These are phyloP conservation scores for Eunapius fragilis DNA, from an alignment of 37 sponge, comb jelly and placozoan species.

Conservation along the genomic window DNA sequence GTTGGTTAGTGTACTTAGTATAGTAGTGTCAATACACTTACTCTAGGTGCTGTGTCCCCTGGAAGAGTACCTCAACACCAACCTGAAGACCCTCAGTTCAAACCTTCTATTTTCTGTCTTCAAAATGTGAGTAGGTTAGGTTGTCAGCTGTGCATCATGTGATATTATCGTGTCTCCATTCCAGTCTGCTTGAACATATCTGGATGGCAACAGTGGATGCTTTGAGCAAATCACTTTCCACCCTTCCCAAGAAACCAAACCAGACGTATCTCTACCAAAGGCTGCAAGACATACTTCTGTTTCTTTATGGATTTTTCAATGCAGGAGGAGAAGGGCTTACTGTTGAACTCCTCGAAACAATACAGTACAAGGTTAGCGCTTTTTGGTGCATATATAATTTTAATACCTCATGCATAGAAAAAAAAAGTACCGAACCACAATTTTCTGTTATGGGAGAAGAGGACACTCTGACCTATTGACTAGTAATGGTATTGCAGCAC, in stretches of 20 bases:
- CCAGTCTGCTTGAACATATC: conserved; percentile 33
- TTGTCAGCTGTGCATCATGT: not conserved
- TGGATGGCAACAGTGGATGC: conserved; percentile 26
- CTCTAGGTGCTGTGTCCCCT: conserved; percentile 33
- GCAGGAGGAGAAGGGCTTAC: conserved; percentile 55
- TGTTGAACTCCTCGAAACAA: conserved; percentile 6
- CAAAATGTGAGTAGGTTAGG: conserved; percentile 10
- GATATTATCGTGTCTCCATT: not conserved
- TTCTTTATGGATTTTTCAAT: conserved; percentile 46
- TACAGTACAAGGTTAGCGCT: conserved; percentile 29
- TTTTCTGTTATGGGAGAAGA: too few relatives aligned
- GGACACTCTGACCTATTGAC: too few relatives aligned
- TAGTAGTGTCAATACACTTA: not conserved
- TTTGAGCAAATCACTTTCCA: not conserved
- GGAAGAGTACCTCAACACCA: conserved; percentile 39
- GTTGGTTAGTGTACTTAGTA: not conserved
- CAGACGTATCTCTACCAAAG: conserved; percentile 1
- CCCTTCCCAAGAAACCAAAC: conserved; percentile 15
- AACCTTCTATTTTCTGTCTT: conserved; percentile 29
- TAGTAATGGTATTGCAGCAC: too few relatives aligned
- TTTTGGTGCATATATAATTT: too few relatives aligned
- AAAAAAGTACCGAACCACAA: too few relatives aligned
- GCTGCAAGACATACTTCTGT: not conserved
- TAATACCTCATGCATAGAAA: too few relatives aligned
- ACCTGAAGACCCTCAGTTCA: conserved; percentile 41